phyloP scores from a whole-genome alignment of 2,888 invertebrate genomes.

The Teleiodes luculella region DNA sequence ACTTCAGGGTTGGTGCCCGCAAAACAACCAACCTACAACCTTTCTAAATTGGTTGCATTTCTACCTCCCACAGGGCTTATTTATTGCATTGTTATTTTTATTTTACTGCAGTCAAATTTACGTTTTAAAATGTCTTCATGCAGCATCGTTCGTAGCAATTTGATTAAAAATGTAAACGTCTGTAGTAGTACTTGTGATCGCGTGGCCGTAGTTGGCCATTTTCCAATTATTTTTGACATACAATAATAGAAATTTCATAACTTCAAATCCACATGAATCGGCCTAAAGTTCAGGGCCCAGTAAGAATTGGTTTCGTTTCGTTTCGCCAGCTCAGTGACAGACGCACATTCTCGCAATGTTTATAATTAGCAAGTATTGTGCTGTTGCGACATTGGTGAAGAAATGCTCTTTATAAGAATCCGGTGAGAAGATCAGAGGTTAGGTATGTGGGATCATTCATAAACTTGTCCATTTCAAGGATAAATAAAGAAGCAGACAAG shows the following conservation, averaged over 20 bases:
- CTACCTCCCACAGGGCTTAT: background rate
- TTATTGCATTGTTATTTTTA: too few species aligned
- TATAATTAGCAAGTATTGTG: conserved; percentile 1
- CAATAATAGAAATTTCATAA: conserved; percentile 6
- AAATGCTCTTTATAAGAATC: conserved; percentile 7
- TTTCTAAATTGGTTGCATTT: background rate
- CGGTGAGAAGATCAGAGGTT: conserved; percentile 10
- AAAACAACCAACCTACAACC: background rate
- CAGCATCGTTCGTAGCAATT: too few species aligned
- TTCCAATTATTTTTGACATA: background rate
- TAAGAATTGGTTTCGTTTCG: background rate
- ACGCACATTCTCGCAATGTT: conserved; percentile 14
- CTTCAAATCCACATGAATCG: background rate
- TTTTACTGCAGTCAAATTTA: too few species aligned
- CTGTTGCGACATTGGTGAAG: conserved; percentile 17
- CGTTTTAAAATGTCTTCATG: too few species aligned
- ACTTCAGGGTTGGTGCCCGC: conserved; percentile 6
- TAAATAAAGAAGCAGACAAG: background rate
- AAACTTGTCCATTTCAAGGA: conserved; percentile 12
- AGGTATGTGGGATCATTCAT: background rate
- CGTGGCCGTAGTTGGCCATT: background rate
- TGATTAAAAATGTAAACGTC: background rate
- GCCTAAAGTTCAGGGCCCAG: background rate
- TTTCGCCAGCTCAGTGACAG: conserved; percentile 9
- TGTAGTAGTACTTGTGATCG: background rate